Evolutionary conservation across 64 coral and sea anemone genomes (phyloP).

Genomic region (Montipora efflorescens): DNA sequence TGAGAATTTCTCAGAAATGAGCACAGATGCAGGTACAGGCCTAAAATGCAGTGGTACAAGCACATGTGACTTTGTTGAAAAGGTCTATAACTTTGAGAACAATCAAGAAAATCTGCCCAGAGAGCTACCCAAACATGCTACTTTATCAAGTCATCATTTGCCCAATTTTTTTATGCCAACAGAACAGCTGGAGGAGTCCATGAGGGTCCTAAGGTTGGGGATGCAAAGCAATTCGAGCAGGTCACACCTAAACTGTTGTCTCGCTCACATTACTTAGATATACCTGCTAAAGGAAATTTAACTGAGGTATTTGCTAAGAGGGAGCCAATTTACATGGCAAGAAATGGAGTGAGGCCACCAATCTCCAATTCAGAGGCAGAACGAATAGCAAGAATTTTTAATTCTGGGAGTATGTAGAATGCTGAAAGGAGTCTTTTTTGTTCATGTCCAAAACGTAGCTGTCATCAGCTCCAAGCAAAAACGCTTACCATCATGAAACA

Average conservation of each 20-base stretch:
- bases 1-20: not conserved
- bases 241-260: conserved; percentile 66
- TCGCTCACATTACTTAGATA: conserved; percentile 7
- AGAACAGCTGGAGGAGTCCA: conserved; percentile 79
- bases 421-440: not conserved
- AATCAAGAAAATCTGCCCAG: conserved; percentile 15
- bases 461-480: no score
- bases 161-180: conserved; percentile 92
- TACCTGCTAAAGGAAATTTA: conserved; percentile 1
- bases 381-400: conserved; percentile 70
- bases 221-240: not conserved
- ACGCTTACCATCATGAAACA: no score
- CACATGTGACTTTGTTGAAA: not conserved
- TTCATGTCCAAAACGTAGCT: no score
- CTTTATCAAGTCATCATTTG: conserved; percentile 34
- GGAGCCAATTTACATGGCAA: conserved; percentile 32
- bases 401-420: conserved; percentile 3
- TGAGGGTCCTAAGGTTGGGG: conserved; percentile 79
- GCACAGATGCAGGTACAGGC: not conserved
- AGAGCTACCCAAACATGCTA: conserved; percentile 5
- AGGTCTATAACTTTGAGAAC: not conserved
- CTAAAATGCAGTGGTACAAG: not conserved
- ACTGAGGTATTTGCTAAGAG: conserved; percentile 39
- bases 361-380: conserved; percentile 51
- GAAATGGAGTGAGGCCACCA: conserved; percentile 23